Percentiles rank a stretch among this genome's conserved stretches.
Conservation (phyloP, 2,113 vertebrate species). For the Microtus pennsylvanicus region DNA sequence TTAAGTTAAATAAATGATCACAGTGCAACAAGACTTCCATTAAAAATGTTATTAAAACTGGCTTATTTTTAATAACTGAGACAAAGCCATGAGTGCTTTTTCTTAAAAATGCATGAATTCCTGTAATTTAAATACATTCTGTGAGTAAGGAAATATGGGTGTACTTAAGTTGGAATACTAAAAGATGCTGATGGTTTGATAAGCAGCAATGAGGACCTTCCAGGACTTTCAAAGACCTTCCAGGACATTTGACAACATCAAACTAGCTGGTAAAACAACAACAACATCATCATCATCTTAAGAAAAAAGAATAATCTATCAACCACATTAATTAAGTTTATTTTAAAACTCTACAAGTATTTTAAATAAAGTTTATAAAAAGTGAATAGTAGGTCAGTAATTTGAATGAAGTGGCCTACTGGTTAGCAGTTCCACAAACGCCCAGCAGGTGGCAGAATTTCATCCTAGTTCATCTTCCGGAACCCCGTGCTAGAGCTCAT, state of each 20-base stretch:
- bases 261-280: slow-evolving; percentile 5
- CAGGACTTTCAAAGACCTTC: background rate
- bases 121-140: slow-evolving; percentile 33
- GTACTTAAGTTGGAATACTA: background rate
- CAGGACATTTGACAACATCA: background rate
- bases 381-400: slow-evolving; percentile 56
- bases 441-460: background rate
- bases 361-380: slow-evolving; percentile 68
- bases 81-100: background rate
- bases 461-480: background rate
- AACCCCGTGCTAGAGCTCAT: slow-evolving; percentile 92
- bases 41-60: slow-evolving; percentile 8
- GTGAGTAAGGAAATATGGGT: background rate
- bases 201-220: background rate
- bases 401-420: slow-evolving; percentile 9
- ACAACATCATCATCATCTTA: background rate
- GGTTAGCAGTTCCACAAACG: background rate
- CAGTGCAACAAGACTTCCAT: background rate
- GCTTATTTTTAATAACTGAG: background rate
- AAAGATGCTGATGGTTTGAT: background rate
- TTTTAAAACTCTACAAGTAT: slow-evolving; percentile 40
- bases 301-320: slow-evolving; percentile 32
- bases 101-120: slow-evolving; percentile 11
- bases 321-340: slow-evolving; percentile 36
- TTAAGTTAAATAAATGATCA: slow-evolving; percentile 47